Percentiles rank a stretch among this genome's conserved stretches.
phyloP scores from a whole-genome alignment of 2,113 vertebrate species.

The Pituophis catenifer region DNA sequence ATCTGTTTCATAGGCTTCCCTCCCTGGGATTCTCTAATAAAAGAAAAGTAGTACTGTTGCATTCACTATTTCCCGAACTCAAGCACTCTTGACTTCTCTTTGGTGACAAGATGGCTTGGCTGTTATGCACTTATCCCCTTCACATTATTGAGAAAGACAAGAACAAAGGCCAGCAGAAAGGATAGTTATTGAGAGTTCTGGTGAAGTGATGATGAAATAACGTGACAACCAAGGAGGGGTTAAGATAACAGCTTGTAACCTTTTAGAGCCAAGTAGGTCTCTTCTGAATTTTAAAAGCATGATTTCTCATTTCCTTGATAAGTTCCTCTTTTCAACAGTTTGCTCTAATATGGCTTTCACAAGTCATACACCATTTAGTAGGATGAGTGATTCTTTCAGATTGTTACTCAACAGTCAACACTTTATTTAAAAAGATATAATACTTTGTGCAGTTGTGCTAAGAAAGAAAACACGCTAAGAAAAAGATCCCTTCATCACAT shows the following conservation, averaged over 20 bases:
- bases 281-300: neutral
- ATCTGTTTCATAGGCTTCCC: neutral
- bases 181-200: neutral
- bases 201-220: neutral
- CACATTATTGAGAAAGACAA: neutral
- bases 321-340: neutral
- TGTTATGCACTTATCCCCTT: neutral
- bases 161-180: neutral
- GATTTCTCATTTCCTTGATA: neutral
- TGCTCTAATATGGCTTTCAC: neutral
- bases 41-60: neutral
- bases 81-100: neutral
- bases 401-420: constrained; percentile 3
- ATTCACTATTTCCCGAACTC: neutral
- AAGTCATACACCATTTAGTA: neutral
- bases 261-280: neutral
- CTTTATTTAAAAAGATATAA: neutral
- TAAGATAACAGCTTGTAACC: neutral
- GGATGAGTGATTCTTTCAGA: neutral
- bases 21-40: neutral
- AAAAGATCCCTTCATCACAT: neutral
- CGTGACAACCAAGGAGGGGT: neutral
- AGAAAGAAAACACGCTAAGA: neutral
- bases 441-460: neutral
- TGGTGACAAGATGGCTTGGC: neutral